A percentile compares a stretch with the other conserved stretches of the same genome.
Conservation (phyloP, 1,140 invertebrate species). For the Thaumetopoea pityocampa region DNA sequence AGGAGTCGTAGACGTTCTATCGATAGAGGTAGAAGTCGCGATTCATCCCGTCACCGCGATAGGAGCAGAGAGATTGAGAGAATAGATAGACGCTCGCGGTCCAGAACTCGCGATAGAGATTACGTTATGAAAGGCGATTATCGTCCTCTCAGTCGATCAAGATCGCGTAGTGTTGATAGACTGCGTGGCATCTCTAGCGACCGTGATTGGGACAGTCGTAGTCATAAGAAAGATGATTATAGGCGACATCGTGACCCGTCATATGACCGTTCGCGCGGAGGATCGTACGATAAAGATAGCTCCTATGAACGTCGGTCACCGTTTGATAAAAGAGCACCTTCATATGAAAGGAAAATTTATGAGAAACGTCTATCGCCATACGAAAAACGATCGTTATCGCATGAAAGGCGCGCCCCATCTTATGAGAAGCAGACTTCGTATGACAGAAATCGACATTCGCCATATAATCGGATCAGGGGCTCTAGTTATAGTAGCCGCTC, state of each 20-base stretch:
- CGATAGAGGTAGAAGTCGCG: constrained; percentile 38
- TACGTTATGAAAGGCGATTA: constrained; percentile 69
- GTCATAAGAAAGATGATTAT: constrained; percentile 74
- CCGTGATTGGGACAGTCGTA: constrained; percentile 67
- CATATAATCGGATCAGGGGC: constrained; percentile 57
- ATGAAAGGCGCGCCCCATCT: constrained; percentile 62
- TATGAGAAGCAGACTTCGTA: constrained; percentile 63
- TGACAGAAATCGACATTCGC: constrained; percentile 64
- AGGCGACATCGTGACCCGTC: constrained; percentile 61
- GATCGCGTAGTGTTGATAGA: constrained; percentile 67
- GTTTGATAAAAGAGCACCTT: constrained; percentile 64
- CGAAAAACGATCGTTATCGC: constrained; percentile 61
- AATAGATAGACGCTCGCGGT: constrained; percentile 70
- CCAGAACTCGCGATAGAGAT: constrained; percentile 74
- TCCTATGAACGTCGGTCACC: constrained; percentile 52
- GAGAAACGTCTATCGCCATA: constrained; percentile 65
- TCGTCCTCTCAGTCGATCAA: constrained; percentile 59
- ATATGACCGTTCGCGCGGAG: constrained; percentile 64
- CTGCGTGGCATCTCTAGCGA: constrained; percentile 53
- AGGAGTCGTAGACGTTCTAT: constrained; percentile 51
- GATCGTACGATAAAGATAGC: constrained; percentile 52
- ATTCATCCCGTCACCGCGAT: constrained; percentile 46
- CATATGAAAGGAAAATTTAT: constrained; percentile 65
- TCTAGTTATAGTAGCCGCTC: constrained; percentile 67
- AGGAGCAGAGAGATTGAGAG: constrained; percentile 51